Evolutionary conservation across 2,113 vertebrate species (phyloP), one percentile per base, ranked within the genome.

Genomic region (Oceanodroma tethys): DNA sequence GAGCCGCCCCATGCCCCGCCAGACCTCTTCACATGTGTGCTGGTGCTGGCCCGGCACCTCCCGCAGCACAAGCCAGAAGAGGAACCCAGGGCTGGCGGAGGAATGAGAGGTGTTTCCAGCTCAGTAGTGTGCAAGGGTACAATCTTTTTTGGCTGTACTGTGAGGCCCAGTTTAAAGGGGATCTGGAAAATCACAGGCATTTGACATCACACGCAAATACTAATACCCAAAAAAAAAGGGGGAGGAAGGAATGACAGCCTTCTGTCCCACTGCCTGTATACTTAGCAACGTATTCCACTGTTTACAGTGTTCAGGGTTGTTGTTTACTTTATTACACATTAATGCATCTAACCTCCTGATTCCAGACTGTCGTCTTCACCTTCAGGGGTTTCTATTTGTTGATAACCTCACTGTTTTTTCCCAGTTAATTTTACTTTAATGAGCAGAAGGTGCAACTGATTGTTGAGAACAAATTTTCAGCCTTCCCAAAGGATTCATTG

Each of bases 1-100:
- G 34, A 78, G 66, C 71, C 1, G 3, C 48, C 58, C 12, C 42
- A 23, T 0, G 3, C 32, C 53, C 48, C 0, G 0, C 11, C 82
- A 48, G 59, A 36, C 13, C 47, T 67, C n/a, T 11, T 62, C 32
- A 2, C 3, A 0, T 34, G 9, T 29, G 45, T 36, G 68, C 66
- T 92, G 70, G 36, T 66, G 63, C 70, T 6, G 3, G 7, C 53
- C 42, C 43, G 27, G n/a, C 15, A 2, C n/a, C 38, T 71, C 38
- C 47, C 2, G 8, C 66, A 52, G 66, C 66, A 15, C 43, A 13
- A 7, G 38, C 0, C 10, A 75, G 43, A 73, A 56, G 10, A 16
- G 66, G n/a, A 50, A 13, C 36, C 23, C 21, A 10, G 15, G 40
- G 30, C 53, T 91, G 91, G 27, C 53, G 71, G 71, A 80, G 58